Evolutionary conservation across 2,797 vertebrate genomes (phyloP).

Genomic region (Lutra lutra): DNA sequence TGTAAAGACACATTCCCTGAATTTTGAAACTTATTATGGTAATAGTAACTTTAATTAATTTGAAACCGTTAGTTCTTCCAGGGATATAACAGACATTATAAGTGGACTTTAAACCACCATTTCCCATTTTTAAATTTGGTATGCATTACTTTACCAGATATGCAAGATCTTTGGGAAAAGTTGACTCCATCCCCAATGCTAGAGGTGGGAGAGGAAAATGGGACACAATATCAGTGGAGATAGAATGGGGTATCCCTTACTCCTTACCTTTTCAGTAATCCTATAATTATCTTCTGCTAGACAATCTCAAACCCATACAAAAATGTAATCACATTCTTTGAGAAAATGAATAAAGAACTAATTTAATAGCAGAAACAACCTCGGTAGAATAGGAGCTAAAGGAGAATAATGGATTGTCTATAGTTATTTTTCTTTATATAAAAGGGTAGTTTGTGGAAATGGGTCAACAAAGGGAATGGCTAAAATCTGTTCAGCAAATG

Average conservation of each 20-base stretch:
- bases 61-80: not conserved
- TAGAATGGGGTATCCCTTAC: not conserved
- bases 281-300: not conserved
- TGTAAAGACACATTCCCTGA: not conserved
- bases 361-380: not conserved
- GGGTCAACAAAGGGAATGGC: not conserved
- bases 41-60: constrained; percentile 24
- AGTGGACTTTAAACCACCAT: not conserved
- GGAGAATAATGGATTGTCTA: not conserved
- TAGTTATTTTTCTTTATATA: not conserved
- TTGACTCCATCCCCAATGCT: not conserved
- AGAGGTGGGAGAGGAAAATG: not conserved
- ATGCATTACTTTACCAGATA: not conserved
- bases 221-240: not conserved
- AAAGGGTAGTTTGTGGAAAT: not conserved
- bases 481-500: not conserved
- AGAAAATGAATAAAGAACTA: not conserved
- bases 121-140: not conserved
- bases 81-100: not conserved
- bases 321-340: not conserved
- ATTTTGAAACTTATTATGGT: not conserved
- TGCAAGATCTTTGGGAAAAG: not conserved
- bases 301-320: not conserved
- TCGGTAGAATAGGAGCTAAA: not conserved
- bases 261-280: not conserved